Evolutionary conservation across 2,113 vertebrate genomes (phyloP), one percentile per base, ranked within the genome.

Genomic region (Hylia prasina): DNA sequence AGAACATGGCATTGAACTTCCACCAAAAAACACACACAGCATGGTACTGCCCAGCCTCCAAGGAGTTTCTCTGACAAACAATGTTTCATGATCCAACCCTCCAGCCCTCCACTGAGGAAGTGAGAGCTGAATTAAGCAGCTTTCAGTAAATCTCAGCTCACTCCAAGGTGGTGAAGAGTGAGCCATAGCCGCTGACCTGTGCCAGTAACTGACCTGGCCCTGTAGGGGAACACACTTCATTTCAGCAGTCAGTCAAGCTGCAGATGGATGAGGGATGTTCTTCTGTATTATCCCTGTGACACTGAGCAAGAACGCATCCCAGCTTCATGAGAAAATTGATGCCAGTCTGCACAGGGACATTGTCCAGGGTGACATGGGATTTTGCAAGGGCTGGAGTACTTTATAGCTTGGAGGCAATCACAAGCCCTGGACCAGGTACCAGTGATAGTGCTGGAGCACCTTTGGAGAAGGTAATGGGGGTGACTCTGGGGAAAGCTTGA

Each of bases 231-330:
- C 0, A 1, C 2, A 4, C 6, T 47, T 83, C 50, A 50, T 50
- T 1, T 4, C 66, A 73, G 56, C 3, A 8, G 42, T 44, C 9
- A 13, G 42, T 21, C 40, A 61, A 77, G 23, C 64, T 7, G 12
- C 4, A 1, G 56, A 53, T 22, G 17, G 27, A 57, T 0, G 0
- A 53, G n/a, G 17, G n/a, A n/a, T 48, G 9, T 53, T 90, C 13
- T 17, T 70, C 16, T 2, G 0, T 22, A 44, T 57, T 15, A 37
- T 4, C 30, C 17, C 6, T 11, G 42, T 6, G 14, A 35, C 53
- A 45, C 11, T 22, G 64, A 72, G 45, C 0, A 6, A 87, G 33
- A 60, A 9, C 6, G 65, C 65, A 69, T 19, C 25, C n/a, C 17
- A 18, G 12, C 24, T 48, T 33, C 45, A 44, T 2, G 7, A 42